Conservation (phyloP, 2,113 vertebrate species). For the Gallinago paraguaiae region DNA sequence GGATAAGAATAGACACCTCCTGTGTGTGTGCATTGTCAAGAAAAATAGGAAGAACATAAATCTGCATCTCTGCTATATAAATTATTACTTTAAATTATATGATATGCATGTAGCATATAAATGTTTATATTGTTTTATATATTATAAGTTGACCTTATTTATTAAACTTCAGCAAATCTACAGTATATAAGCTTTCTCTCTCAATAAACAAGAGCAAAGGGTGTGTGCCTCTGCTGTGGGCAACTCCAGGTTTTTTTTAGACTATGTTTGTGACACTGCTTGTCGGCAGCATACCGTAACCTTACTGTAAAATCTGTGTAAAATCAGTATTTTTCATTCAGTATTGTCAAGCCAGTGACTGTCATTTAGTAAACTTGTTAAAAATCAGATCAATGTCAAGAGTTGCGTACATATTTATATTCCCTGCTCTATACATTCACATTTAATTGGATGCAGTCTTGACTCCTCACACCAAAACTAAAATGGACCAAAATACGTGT, state of each 20-base stretch:
- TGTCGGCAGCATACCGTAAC: slow-evolving; percentile 27
- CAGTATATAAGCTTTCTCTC: slow-evolving; percentile 81
- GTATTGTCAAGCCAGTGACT: slow-evolving; percentile 79
- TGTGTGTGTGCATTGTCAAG: slow-evolving; percentile 95
- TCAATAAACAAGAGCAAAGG: slow-evolving; percentile 79
- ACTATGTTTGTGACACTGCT: slow-evolving; percentile 67
- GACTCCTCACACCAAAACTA: background rate
- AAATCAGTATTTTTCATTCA: slow-evolving; percentile 79
- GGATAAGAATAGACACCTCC: slow-evolving; percentile 98
- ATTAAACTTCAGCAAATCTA: slow-evolving; percentile 88
- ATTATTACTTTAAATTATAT: slow-evolving; percentile 99
- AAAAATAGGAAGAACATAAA: slow-evolving; percentile 90
- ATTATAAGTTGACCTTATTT: slow-evolving; percentile 98
- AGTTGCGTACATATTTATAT: slow-evolving; percentile 73
- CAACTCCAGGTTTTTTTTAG: slow-evolving; percentile 65
- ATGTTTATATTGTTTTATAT: slow-evolving; percentile 95
- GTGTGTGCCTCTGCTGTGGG: slow-evolving; percentile 76
- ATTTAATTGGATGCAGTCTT: slow-evolving; percentile 11
- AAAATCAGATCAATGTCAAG: slow-evolving; percentile 70
- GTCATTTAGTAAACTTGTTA: slow-evolving; percentile 77
- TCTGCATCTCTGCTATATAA: slow-evolving; percentile 86
- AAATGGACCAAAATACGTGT: background rate
- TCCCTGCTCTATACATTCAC: background rate
- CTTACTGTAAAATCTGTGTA: slow-evolving; percentile 74
- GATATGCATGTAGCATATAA: slow-evolving; percentile 98